Evolutionary conservation across 64 coral and sea anemone species (phyloP), one percentile per base, ranked within the genome.

Genomic region (Hydrozoanthus tunicans): DNA sequence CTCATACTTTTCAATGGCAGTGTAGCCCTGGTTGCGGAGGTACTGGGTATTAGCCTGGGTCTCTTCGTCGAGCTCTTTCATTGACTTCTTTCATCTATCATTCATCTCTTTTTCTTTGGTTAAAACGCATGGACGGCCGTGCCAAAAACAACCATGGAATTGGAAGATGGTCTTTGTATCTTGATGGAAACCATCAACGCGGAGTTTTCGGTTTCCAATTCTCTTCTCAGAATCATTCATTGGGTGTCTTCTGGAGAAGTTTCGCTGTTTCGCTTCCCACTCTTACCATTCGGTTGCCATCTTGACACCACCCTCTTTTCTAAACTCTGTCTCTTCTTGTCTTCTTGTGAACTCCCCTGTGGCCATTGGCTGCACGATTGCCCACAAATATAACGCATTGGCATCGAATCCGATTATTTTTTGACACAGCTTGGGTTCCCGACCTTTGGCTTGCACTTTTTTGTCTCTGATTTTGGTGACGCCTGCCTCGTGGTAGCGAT

Each of bases 61-160:
- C 13, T 69, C 23, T 23, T 17, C 23, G 15, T 69, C 15, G 14
- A 69, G 66, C 66, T 69, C 66, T 14, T 14, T 6, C 66, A 69
- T 69, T 4, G 66, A 69, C 66, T 69, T 77, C 32, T 93, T 59
- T 1, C 81, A 57, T 3, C 66, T 85, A 8, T 83, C 73, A 51
- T 92, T 91, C 3, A 63, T 27, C 1, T 51, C 20, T 52, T 83
- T 91, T 54, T 65, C 91, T 3, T 66, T 25, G 9, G 59, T 93
- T 1, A 93, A 53, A 20, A 52, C 0, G 52, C 76, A 81, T 15
- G 86, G 25, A 15, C 78, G 81, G 3, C 91, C 91, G 10, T 92
- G 91, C 91, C 91, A 92, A 43, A 78, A 92, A 85, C 91, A 92
- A 55, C 79, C 79, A 61, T 90, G 89, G 52, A 79, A 67, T 7